These are phyloP conservation scores for Tympanuchus pallidicinctus DNA, from an alignment of 2,113 vertebrate genomes.

Conservation along the genomic window DNA sequence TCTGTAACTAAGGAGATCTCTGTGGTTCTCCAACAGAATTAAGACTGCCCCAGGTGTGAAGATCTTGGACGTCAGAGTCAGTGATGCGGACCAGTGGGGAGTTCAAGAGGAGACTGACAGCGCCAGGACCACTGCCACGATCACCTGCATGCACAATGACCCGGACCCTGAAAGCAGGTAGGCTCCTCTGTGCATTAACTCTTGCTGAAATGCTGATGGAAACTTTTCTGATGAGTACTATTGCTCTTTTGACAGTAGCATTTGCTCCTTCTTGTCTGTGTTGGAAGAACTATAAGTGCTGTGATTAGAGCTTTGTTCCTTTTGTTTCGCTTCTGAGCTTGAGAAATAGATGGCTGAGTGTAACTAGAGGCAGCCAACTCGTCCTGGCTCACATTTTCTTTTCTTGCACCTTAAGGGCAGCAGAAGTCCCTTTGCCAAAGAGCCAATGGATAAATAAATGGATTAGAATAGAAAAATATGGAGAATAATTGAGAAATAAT, in stretches of 20 bases:
- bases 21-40: conserved; percentile 78
- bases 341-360: background rate
- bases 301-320: background rate
- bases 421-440: background rate
- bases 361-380: background rate
- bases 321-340: background rate
- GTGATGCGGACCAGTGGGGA: conserved; percentile 88
- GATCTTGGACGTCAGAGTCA: conserved; percentile 86
- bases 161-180: conserved; percentile 84
- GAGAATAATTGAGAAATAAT: background rate
- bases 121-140: conserved; percentile 64
- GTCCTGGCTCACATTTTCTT: background rate
- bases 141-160: conserved; percentile 87
- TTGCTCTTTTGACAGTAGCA: background rate
- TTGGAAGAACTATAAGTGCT: background rate
- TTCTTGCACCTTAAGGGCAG: background rate
- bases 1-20: background rate
- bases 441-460: background rate
- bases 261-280: background rate
- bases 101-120: conserved; percentile 92
- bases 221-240: accelerated
- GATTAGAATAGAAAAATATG: background rate
- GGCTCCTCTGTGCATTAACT: accelerated
- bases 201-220: background rate
- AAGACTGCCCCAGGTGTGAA: conserved; percentile 89